phyloP scores from a whole-genome alignment of 2,888 invertebrate species.

The Drosophila fungiperda region DNA sequence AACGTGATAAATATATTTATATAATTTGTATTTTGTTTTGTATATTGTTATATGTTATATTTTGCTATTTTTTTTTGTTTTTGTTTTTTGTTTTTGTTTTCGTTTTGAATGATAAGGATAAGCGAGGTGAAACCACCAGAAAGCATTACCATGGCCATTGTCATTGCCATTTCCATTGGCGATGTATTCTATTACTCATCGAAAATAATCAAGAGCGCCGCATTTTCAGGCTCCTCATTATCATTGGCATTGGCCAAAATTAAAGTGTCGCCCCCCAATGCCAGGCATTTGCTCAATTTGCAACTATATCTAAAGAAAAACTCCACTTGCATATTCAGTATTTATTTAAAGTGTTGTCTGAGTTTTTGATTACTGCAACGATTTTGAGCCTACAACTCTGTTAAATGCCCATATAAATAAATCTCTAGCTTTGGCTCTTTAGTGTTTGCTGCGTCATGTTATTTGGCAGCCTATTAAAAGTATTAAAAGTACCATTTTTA shows the following conservation, averaged over 20 bases:
- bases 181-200: conserved; percentile 61
- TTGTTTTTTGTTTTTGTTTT: conserved; percentile 2
- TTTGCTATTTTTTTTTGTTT: not conserved
- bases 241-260: conserved; percentile 24
- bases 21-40: conserved; percentile 35
- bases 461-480: conserved; percentile 39
- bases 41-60: conserved; percentile 28
- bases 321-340: not conserved
- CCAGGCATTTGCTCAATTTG: not conserved
- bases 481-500: conserved; percentile 37
- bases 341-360: not conserved
- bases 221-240: conserved; percentile 41
- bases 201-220: conserved; percentile 46
- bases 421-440: not conserved
- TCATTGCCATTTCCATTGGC: conserved; percentile 47
- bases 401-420: not conserved
- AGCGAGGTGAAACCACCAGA: conserved; percentile 30
- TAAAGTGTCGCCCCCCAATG: conserved; percentile 1
- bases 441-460: not conserved
- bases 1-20: conserved; percentile 75
- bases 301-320: not conserved
- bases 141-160: conserved; percentile 23
- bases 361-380: not conserved
- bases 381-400: not conserved
- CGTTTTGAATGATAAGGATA: conserved; percentile 49